These are phyloP conservation scores for Perodicticus potto DNA, from an alignment of 2,797 vertebrate genomes.

Conservation along the genomic window DNA sequence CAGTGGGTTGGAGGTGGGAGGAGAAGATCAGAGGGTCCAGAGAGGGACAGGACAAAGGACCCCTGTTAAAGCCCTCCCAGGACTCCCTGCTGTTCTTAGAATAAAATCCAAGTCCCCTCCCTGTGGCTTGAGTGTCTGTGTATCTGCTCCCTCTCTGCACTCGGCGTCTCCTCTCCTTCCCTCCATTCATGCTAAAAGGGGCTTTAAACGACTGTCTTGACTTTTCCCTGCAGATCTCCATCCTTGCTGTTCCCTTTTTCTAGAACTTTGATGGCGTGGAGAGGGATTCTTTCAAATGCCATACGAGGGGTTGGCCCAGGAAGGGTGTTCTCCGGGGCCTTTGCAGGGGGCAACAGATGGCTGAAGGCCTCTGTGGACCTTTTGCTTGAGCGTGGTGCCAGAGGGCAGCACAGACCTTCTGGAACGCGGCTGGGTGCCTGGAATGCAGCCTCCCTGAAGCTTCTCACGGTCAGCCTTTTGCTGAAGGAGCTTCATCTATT, in stretches of 20 bases:
- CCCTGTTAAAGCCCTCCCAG: not conserved
- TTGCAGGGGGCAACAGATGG: not conserved
- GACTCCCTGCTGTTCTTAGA: not conserved
- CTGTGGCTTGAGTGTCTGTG: not conserved
- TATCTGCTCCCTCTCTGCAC: not conserved
- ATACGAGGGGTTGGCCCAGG: not conserved
- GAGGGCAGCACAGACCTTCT: not conserved
- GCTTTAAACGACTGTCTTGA: not conserved
- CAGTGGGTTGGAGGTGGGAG: not conserved
- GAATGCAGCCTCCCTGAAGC: not conserved
- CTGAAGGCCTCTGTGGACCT: not conserved
- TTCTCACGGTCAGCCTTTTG: not conserved
- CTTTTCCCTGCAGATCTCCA: not conserved
- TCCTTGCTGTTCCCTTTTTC: not conserved
- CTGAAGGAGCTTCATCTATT: not conserved
- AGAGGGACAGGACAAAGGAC: not conserved
- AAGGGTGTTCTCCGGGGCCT: not conserved
- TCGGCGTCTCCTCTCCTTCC: not conserved
- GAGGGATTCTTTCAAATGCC: not conserved
- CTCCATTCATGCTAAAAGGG: not conserved
- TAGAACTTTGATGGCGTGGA: not conserved
- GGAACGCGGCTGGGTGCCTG: not conserved
- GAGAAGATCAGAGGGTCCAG: not conserved
- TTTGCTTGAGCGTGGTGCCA: not conserved
- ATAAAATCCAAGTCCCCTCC: not conserved